These are phyloP conservation scores for Mustelus asterias DNA, from an alignment of 2,113 vertebrate genomes.

Conservation along the genomic window DNA sequence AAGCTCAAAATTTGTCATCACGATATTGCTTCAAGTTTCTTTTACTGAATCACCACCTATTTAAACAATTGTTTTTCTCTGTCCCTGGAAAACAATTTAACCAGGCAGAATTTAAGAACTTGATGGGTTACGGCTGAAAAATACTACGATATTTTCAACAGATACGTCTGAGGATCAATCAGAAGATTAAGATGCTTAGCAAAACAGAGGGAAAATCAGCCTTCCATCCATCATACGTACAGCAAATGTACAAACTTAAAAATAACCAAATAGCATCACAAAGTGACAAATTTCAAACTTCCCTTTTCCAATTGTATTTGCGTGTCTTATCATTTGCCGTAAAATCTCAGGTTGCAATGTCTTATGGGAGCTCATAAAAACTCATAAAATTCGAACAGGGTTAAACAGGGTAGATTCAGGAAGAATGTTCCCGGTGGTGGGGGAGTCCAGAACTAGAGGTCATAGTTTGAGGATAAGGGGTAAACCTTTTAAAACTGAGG, in stretches of 20 bases:
- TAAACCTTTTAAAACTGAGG: too few relatives aligned
- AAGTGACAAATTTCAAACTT: neutral
- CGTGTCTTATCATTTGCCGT: neutral
- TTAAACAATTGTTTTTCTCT: neutral
- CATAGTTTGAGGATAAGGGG: too few relatives aligned
- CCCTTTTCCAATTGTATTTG: neutral
- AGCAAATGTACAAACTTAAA: neutral
- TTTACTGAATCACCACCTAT: neutral
- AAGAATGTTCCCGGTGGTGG: too few relatives aligned
- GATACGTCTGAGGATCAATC: neutral
- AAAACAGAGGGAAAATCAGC: neutral
- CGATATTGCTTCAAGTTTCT: neutral
- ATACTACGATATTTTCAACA: neutral
- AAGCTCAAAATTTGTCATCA: neutral
- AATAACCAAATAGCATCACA: neutral
- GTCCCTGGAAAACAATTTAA: neutral
- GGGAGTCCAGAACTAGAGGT: too few relatives aligned
- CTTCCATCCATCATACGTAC: neutral
- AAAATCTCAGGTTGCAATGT: neutral
- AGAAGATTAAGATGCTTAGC: neutral
- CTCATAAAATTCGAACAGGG: too few relatives aligned
- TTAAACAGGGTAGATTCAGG: too few relatives aligned
- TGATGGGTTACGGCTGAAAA: neutral
- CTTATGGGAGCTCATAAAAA: too few relatives aligned
- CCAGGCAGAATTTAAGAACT: neutral